These are phyloP conservation scores for Scartelaos histophorus DNA, from an alignment of 2,113 vertebrate species.

Conservation along the genomic window DNA sequence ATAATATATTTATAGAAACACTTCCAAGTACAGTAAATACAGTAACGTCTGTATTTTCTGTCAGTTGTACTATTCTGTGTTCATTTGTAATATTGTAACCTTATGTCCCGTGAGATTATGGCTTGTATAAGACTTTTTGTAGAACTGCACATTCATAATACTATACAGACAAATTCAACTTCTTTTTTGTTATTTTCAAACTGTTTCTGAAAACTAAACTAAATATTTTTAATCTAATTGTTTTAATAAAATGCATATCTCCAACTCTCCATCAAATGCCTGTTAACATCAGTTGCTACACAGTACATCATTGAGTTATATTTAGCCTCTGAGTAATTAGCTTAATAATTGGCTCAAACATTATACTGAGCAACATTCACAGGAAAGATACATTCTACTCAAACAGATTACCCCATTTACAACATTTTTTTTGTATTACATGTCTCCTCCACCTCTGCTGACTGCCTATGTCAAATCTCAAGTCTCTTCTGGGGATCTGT, in stretches of 20 bases:
- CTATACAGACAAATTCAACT: not conserved
- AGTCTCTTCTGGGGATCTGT: no score
- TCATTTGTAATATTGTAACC: conserved; percentile 40
- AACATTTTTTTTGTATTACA: not conserved
- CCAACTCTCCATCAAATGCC: no score
- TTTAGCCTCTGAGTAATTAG: not conserved
- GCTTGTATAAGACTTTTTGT: not conserved
- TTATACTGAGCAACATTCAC: not conserved
- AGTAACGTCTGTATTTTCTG: conserved; percentile 31
- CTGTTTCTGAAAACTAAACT: no score
- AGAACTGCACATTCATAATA: conserved; percentile 7
- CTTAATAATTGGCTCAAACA: not conserved
- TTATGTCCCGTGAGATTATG: conserved; percentile 13
- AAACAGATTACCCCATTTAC: not conserved
- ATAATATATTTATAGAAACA: not conserved
- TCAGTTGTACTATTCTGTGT: conserved; percentile 57
- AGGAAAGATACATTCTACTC: not conserved
- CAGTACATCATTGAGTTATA: no score
- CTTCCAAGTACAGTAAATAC: not conserved
- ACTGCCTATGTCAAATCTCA: no score
- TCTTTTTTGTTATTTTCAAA: not conserved
- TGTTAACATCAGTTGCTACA: no score
- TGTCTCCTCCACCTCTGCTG: no score
- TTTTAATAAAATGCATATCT: no score
- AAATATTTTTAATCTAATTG: no score